phyloP scores from a whole-genome alignment of 2,113 vertebrate genomes.

The Eurypyga helias region DNA sequence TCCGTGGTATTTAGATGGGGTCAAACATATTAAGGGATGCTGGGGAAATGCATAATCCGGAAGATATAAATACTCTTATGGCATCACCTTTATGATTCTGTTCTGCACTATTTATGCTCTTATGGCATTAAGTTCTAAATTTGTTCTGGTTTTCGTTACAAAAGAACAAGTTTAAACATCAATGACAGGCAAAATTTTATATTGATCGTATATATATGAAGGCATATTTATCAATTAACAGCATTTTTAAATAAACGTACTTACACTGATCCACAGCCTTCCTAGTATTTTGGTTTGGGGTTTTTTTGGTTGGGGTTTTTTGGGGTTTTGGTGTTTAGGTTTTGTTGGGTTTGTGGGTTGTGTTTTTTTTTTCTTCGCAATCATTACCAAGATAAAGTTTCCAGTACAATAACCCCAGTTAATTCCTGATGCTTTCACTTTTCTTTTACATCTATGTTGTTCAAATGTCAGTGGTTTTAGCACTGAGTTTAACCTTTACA shows the following conservation, averaged over 20 bases:
- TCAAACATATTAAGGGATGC: not conserved
- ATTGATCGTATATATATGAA: not conserved
- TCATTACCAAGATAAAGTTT: slow-evolving; percentile 53
- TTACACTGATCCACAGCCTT: not conserved
- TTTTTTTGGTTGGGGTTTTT: not conserved
- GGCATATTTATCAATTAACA: slow-evolving; percentile 1
- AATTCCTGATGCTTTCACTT: slow-evolving; percentile 43
- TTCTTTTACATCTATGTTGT: slow-evolving; percentile 57
- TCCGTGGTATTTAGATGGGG: not conserved
- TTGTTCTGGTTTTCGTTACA: not conserved
- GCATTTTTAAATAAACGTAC: not conserved
- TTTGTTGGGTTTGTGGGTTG: not conserved
- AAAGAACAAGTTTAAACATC: not conserved
- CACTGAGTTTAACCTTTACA: slow-evolving; percentile 69
- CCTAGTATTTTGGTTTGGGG: not conserved
- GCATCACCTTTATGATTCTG: not conserved
- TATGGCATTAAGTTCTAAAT: not conserved
- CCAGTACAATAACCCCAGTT: slow-evolving; percentile 46
- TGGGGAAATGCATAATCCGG: not conserved
- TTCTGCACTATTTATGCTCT: not conserved
- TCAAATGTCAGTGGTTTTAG: slow-evolving; percentile 77
- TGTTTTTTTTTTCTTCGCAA: not conserved
- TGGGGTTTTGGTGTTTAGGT: rapidly evolving
- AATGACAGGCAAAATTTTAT: not conserved
- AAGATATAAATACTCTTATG: not conserved